Evolutionary conservation across 2,797 vertebrate species (phyloP).

Genomic region (Novumbra hubbsi): DNA sequence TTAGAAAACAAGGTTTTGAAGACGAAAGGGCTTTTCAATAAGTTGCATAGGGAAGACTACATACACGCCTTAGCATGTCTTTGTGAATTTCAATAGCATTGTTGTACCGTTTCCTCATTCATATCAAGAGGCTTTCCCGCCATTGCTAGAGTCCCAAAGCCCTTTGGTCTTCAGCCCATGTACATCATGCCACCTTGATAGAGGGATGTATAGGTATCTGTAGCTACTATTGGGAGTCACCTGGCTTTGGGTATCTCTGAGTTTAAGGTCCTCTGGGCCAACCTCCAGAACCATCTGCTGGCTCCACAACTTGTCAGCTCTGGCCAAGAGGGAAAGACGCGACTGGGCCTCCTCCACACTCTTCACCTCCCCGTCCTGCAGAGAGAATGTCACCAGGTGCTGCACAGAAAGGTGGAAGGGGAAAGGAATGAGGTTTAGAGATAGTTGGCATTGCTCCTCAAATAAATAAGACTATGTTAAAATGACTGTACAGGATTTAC

Average conservation of each 20-base stretch:
- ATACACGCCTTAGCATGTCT: not conserved
- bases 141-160: not conserved
- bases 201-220: not conserved
- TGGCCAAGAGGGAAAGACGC: conserved; percentile 74
- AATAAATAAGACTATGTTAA: too few species aligned
- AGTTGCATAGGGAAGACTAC: not conserved
- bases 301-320: conserved; percentile 78
- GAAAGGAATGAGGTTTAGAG: not conserved
- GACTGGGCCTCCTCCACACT: conserved; percentile 80
- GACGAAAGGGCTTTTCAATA: not conserved
- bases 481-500: too few species aligned
- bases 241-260: conserved; percentile 65
- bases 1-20: not conserved
- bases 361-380: conserved; percentile 77
- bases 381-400: conserved; percentile 81
- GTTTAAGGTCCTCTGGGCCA: conserved; percentile 39
- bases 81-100: not conserved
- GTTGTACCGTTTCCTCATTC: not conserved
- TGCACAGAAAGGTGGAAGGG: conserved; percentile 28
- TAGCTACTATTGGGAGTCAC: conserved; percentile 31
- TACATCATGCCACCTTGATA: not conserved
- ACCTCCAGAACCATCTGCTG: conserved; percentile 79
- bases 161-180: not conserved
- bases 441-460: not conserved
- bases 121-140: not conserved